Base-by-base conservation (phyloP, 2,888 invertebrate genomes). In the Erannis defoliaria region DNA sequence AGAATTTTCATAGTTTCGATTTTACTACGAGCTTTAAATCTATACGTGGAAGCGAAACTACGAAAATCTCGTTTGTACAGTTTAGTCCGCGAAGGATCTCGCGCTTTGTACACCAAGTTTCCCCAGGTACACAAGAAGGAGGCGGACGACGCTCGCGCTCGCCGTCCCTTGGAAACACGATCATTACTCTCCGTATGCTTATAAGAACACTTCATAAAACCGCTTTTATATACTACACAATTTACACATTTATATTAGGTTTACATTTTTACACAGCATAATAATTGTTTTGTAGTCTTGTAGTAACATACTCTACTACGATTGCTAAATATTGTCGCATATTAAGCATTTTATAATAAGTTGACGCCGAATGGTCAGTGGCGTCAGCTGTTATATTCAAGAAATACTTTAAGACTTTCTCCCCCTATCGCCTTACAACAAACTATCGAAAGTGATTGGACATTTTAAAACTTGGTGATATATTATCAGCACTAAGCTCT, bases 201-300 rank as follows among this genome's bases (percentile, higher is more conserved):
- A 91, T 92, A 90, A 91, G 92, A 92, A 93, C 92, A 92, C 90
- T 92, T 91, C 85, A 89, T 90, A 88, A 89, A 93, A 90, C 91
- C 89, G 90, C 88, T 88, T 88, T 86, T 87, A 67, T 90, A 91
- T 85, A 91, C 93, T 92, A 92, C 91, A 91, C 86, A 92, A 92
- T 93, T 92, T 92, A 93, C 90, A 91, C 85, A 83, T 86, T 89
- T 87, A 88, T 82, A 85, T 77, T 87, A 89, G 86, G 90, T 90
- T 90, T 91, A 90, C 90, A 91, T 90, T 91, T 92, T 91, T 93
- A 93, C 90, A 93, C 89, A 90, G 89, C 90, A 85, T 90, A 86
- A 89, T 90, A 90, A 89, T 90, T 85, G 85, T 86, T 89, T 89
- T 89, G 89, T 89, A 89, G 88, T 90, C 87, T 88, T 88, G 80